Percentiles rank a stretch among this genome's conserved stretches.
These are phyloP conservation scores for Florisuga fusca DNA, from an alignment of 2,797 vertebrate genomes.

Conservation along the genomic window DNA sequence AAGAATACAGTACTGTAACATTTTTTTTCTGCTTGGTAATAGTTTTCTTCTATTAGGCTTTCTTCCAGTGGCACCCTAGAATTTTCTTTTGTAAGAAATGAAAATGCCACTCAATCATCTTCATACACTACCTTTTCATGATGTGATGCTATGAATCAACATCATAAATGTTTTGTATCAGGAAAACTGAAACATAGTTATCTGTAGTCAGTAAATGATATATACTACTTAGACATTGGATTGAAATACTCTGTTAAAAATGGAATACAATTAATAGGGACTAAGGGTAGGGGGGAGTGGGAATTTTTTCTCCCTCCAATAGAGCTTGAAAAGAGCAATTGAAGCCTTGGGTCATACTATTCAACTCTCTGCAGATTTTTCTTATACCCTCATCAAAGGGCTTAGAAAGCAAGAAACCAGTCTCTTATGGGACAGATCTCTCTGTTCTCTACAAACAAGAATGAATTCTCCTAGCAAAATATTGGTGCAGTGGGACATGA, in stretches of 20 bases:
- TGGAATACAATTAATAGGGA: not conserved
- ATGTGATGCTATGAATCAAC: not conserved
- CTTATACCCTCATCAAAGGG: not conserved
- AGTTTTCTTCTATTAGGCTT: constrained; percentile 6
- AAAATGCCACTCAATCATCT: not conserved
- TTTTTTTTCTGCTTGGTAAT: not conserved
- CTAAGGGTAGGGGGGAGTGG: fast-evolving
- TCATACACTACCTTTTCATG: not conserved
- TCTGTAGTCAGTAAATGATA: not conserved
- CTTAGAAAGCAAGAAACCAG: not conserved
- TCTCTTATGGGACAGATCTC: not conserved
- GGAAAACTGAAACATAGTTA: not conserved
- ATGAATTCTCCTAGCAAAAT: not conserved
- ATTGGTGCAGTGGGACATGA: not conserved
- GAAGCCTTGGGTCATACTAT: not conserved
- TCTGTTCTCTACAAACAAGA: not conserved
- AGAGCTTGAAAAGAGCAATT: not conserved
- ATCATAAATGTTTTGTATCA: not conserved
- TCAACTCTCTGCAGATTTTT: not conserved
- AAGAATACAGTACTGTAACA: not conserved
- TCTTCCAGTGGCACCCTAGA: not conserved
- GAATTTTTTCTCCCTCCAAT: not conserved
- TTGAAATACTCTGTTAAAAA: not conserved
- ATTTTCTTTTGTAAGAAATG: not conserved
- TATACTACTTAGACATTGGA: not conserved